These are phyloP conservation scores for Amphipoea oculea DNA, from an alignment of 2,888 invertebrate species.

Conservation along the genomic window DNA sequence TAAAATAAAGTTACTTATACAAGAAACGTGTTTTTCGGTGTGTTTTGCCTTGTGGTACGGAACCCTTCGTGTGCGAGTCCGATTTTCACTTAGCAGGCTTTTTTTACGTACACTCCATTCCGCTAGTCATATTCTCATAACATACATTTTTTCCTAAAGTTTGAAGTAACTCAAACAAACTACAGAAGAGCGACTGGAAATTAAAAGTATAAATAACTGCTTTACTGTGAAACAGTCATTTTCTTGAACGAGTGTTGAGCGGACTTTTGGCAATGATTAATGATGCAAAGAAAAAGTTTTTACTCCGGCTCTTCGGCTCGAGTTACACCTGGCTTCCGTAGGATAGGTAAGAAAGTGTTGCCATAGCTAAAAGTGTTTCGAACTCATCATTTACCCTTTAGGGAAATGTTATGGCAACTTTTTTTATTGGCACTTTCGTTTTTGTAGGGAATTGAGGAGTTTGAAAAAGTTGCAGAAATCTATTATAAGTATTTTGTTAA, in stretches of 20 bases:
- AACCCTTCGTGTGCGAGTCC: not conserved
- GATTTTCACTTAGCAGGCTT: not conserved
- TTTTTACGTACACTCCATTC: not conserved
- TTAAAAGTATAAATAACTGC: slow-evolving; percentile 62
- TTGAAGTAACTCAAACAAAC: slow-evolving; percentile 45
- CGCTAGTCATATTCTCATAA: not conserved
- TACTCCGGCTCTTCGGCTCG: slow-evolving; percentile 60
- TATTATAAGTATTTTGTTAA: not conserved
- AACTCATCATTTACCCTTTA: slow-evolving; percentile 68
- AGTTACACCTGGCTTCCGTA: slow-evolving; percentile 66
- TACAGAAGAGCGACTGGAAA: slow-evolving; percentile 45
- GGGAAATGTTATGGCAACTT: slow-evolving; percentile 66
- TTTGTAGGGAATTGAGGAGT: slow-evolving; percentile 26
- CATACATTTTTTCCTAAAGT: slow-evolving; percentile 20
- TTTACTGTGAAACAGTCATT: slow-evolving; percentile 52
- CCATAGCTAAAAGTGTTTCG: slow-evolving; percentile 58
- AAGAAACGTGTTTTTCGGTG: not conserved
- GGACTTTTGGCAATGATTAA: slow-evolving; percentile 79
- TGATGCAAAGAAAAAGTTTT: slow-evolving; percentile 70
- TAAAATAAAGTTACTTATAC: not conserved
- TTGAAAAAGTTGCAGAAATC: slow-evolving; percentile 6
- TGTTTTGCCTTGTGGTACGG: not conserved
- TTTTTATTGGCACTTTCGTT: slow-evolving; percentile 41
- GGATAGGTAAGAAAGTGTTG: slow-evolving; percentile 51
- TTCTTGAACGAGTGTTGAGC: slow-evolving; percentile 65